Conservation (phyloP, 2,888 invertebrate genomes). For the Fragum whitleyi region DNA sequence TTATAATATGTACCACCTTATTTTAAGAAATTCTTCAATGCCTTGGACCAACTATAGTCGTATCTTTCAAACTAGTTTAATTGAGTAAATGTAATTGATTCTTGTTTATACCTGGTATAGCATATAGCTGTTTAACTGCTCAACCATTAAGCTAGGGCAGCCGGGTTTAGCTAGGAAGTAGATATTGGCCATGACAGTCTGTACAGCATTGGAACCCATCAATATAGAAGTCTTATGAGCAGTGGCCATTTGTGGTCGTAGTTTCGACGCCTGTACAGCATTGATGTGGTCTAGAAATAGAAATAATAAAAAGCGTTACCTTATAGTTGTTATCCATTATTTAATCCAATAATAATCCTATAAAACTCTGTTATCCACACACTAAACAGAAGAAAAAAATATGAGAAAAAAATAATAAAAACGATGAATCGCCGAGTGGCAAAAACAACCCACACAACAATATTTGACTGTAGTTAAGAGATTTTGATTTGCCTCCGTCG, state of each 20-base stretch:
- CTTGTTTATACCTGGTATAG: neutral
- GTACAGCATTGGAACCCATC: neutral
- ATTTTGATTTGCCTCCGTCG: no score
- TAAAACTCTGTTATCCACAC: no score
- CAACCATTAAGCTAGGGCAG: neutral
- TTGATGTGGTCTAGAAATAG: neutral
- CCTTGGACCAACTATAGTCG: neutral
- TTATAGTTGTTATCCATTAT: no score
- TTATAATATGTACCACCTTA: neutral
- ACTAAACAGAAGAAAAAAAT: no score
- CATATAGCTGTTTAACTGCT: neutral
- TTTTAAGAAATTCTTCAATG: neutral
- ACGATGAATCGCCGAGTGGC: no score
- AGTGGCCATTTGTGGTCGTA: neutral
- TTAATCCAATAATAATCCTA: no score
- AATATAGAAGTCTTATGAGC: neutral
- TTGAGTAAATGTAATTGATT: no score
- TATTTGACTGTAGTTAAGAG: no score
- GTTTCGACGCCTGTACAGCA: neutral
- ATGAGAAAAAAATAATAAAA: no score
- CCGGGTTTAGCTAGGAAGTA: neutral
- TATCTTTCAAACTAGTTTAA: no score
- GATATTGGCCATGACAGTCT: neutral
- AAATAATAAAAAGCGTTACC: no score
- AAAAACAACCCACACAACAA: no score